Base-by-base conservation (phyloP, 2,113 vertebrate species). In the Euleptes europaea region DNA sequence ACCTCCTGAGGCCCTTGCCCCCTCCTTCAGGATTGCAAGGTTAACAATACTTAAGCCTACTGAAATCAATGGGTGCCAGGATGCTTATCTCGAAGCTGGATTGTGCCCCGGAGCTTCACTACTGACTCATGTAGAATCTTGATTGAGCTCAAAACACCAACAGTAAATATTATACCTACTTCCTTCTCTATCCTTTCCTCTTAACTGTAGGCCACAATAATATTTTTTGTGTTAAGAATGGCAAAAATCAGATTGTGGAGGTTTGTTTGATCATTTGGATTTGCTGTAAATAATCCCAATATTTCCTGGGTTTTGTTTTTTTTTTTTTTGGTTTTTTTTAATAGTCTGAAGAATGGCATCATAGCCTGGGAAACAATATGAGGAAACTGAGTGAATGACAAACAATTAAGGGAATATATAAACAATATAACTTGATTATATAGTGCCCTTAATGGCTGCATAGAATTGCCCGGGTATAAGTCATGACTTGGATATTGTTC, bases 311-410 rank as follows among this genome's bases (percentile, higher is more conserved):
- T n/a, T n/a, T n/a, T n/a, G n/a, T n/a, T n/a, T n/a, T n/a, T n/a
- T n/a, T n/a, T n/a, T n/a, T n/a, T n/a, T n/a, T 76, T 80, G 84
- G 44, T 73, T 49, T 65, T 69, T 79, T 80, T 73, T 47, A 63
- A 19, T 73, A 40, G 54, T 73, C 77, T 65, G 47, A 72, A 73
- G 77, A 65, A 85, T 85, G 54, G 40, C 77, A 79, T 80, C 76
- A 80, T 65, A 73, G 54, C 57, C 38, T 66, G 33, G 40, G 60
- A 63, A 85, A 85, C 84, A 85, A 85, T 85, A 65, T 33, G 33
- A 77, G 84, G 84, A 85, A 85, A 85, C 79, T 69, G 57, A 80
- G 33, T 73, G 84, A 85, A 28, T 80, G 69, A 21, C 40, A 85
- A 42, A 80, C 77, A 80, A 73, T 80, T 38, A 72, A 80, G 78